These are phyloP conservation scores for Tyrophagus putrescentiae DNA, from an alignment of 1,140 invertebrate species.

Conservation along the genomic window DNA sequence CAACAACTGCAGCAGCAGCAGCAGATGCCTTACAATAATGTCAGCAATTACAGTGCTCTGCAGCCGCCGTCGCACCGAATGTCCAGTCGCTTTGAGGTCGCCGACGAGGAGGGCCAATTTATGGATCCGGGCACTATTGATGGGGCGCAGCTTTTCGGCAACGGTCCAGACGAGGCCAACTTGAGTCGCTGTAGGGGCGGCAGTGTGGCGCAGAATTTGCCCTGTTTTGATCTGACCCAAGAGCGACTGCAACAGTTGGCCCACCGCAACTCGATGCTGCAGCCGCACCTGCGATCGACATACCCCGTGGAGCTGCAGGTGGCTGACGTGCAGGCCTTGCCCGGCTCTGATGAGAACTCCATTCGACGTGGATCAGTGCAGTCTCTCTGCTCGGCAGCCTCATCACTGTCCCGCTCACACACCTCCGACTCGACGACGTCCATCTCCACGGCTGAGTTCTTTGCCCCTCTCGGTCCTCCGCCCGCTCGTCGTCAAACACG, in stretches of 20 bases:
- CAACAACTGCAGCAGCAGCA: not conserved
- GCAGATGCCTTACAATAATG: not conserved
- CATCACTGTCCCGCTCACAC: no score
- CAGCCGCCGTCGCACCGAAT: not conserved
- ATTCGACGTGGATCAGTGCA: no score
- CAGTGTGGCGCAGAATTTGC: conserved; percentile 22
- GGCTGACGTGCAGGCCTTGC: no score
- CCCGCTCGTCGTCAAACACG: no score
- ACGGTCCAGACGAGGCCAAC: conserved; percentile 21
- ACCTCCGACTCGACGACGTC: no score
- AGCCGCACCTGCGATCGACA: conserved; percentile 69
- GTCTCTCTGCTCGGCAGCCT: no score
- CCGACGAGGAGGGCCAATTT: conserved; percentile 60
- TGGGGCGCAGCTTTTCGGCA: conserved; percentile 42
- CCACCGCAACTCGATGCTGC: conserved; percentile 65
- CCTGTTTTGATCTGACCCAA: conserved; percentile 25
- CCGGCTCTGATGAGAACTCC: no score
- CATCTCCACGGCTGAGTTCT: no score
- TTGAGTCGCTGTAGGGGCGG: no score
- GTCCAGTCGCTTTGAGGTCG: conserved; percentile 5
- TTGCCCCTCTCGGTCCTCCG: no score
- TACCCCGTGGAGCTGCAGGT: conserved; percentile 71
- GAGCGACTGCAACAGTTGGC: conserved; percentile 52
- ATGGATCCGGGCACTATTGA: conserved; percentile 56
- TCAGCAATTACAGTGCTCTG: no score